phyloP scores from a whole-genome alignment of 2,797 vertebrate species.

The Carcharodon carcharias region DNA sequence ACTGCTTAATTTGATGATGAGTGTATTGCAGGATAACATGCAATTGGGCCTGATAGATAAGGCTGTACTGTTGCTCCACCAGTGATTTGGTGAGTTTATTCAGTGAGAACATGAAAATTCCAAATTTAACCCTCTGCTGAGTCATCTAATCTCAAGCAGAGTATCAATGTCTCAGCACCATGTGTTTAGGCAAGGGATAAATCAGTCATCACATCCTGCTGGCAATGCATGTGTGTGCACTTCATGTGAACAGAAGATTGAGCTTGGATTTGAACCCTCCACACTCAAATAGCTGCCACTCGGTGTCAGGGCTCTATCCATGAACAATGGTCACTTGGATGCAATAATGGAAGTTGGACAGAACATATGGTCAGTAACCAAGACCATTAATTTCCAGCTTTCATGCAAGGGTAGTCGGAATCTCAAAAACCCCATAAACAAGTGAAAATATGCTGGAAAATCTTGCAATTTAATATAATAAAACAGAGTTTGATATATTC shows the following conservation, averaged over 20 bases:
- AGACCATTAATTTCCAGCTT: neutral
- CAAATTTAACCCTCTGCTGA: too few relatives aligned
- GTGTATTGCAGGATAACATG: neutral
- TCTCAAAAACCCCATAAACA: neutral
- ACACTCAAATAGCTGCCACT: neutral
- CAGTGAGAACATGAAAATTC: too few relatives aligned
- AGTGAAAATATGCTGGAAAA: neutral
- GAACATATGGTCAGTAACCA: neutral
- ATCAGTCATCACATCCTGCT: too few relatives aligned
- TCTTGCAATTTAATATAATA: neutral
- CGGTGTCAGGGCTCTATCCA: neutral
- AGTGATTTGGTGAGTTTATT: too few relatives aligned
- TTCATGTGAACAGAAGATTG: too few relatives aligned
- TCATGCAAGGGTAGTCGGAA: neutral
- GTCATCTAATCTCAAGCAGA: too few relatives aligned
- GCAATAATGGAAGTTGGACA: neutral
- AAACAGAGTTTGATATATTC: neutral
- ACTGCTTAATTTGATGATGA: neutral
- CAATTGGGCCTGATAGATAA: neutral
- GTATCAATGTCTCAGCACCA: too few relatives aligned
- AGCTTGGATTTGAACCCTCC: neutral
- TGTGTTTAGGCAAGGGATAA: too few relatives aligned
- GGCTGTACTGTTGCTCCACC: too few relatives aligned
- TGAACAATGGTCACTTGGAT: neutral
- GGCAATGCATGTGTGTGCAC: too few relatives aligned